phyloP scores from a whole-genome alignment of 2,888 invertebrate species.

The Herminia tarsipennalis region DNA sequence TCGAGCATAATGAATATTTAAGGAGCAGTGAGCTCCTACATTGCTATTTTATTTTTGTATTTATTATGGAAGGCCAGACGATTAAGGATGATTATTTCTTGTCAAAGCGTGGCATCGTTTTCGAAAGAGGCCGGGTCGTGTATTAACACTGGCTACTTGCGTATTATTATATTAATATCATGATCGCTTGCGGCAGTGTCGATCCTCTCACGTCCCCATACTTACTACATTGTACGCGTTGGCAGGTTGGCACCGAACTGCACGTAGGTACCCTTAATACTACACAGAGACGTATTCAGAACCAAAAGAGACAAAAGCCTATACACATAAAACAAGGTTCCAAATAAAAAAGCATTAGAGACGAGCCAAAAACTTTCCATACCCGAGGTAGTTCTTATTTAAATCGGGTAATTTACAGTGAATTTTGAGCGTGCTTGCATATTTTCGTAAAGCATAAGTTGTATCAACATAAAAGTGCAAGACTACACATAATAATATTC shows the following conservation, averaged over 20 bases:
- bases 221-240: slow-evolving; percentile 25
- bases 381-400: no score
- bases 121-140: slow-evolving; percentile 28
- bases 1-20: slow-evolving; percentile 74
- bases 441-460: no score
- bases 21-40: slow-evolving; percentile 51
- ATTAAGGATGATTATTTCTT: slow-evolving; percentile 71
- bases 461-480: not conserved
- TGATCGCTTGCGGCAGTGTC: slow-evolving; percentile 56
- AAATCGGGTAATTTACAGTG: no score
- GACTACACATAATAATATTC: not conserved
- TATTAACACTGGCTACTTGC: slow-evolving; percentile 46
- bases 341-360: no score
- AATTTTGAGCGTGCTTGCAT: no score
- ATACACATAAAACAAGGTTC: no score
- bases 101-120: slow-evolving; percentile 65
- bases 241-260: slow-evolving; percentile 19
- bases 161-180: slow-evolving; percentile 58
- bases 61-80: slow-evolving; percentile 66
- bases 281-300: slow-evolving; percentile 25
- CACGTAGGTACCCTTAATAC: slow-evolving; percentile 39
- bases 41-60: slow-evolving; percentile 61
- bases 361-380: no score
- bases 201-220: slow-evolving; percentile 55
- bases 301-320: not conserved